These are phyloP conservation scores for Nycticryphes semicollaris DNA, from an alignment of 2,113 vertebrate species.

Conservation along the genomic window DNA sequence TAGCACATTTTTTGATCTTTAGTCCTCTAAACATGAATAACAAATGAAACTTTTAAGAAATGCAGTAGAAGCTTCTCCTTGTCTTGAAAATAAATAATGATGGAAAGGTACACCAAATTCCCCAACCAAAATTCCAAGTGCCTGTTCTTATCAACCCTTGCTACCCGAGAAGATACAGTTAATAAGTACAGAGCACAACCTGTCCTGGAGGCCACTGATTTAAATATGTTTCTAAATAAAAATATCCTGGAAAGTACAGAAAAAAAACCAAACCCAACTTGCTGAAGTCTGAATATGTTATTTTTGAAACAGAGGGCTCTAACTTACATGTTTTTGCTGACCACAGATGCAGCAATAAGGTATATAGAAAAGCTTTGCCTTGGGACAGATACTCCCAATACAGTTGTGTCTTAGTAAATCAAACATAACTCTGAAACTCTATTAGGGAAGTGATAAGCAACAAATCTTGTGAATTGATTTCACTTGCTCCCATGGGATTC, in stretches of 20 bases:
- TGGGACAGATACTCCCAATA: neutral
- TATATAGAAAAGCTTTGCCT: neutral
- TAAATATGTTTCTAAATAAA: neutral
- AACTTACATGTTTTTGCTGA: neutral
- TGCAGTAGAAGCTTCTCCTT: neutral
- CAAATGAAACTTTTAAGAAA: neutral
- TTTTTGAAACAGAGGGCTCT: neutral
- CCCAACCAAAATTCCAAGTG: neutral
- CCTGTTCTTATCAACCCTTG: neutral
- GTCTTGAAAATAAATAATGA: neutral
- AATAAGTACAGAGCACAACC: neutral
- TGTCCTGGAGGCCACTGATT: neutral
- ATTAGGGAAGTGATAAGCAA: neutral
- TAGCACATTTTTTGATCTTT: slow-evolving; percentile 37
- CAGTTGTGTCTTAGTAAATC: neutral
- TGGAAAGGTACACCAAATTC: neutral
- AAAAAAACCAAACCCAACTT: neutral
- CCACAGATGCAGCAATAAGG: neutral
- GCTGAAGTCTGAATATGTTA: neutral
- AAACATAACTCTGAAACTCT: neutral
- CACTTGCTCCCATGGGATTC: neutral
- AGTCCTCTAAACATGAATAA: neutral
- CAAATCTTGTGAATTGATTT: neutral
- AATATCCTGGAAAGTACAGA: neutral
- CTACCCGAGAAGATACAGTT: neutral